Percentiles rank a stretch among this genome's conserved stretches.
Conservation (phyloP, 2,113 vertebrate genomes). For the Macrotus californicus region DNA sequence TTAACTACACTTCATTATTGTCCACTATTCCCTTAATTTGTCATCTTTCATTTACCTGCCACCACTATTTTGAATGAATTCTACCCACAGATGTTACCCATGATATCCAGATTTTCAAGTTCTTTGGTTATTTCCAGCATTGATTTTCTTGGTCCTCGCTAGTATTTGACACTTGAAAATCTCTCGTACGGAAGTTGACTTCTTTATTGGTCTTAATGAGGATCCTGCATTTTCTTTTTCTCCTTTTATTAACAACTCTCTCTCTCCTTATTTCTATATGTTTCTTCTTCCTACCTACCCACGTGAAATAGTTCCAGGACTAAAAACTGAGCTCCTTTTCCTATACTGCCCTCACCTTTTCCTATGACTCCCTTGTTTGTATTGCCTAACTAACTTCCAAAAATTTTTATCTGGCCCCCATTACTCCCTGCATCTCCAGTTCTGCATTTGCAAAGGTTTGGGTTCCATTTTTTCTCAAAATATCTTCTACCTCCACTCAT, state of each 20-base stretch:
- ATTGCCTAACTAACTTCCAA: neutral
- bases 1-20: fast-evolving
- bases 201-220: neutral
- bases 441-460: neutral
- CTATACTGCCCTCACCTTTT: neutral
- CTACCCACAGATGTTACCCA: no score
- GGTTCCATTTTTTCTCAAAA: neutral
- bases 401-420: neutral
- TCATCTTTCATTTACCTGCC: neutral
- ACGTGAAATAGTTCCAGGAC: neutral
- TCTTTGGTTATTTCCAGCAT: neutral
- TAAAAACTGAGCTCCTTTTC: neutral
- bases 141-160: neutral
- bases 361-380: neutral
- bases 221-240: neutral
- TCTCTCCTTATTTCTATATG: neutral
- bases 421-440: neutral
- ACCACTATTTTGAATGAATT: neutral
- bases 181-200: neutral
- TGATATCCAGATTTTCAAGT: neutral
- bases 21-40: neutral
- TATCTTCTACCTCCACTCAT: neutral
- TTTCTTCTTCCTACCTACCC: neutral
- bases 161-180: neutral
- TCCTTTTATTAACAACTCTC: neutral